A percentile compares a stretch with the other conserved stretches of the same genome.
These are phyloP conservation scores for Pseudanteris insignis DNA, from an alignment of 2,888 invertebrate genomes.

Conservation along the genomic window DNA sequence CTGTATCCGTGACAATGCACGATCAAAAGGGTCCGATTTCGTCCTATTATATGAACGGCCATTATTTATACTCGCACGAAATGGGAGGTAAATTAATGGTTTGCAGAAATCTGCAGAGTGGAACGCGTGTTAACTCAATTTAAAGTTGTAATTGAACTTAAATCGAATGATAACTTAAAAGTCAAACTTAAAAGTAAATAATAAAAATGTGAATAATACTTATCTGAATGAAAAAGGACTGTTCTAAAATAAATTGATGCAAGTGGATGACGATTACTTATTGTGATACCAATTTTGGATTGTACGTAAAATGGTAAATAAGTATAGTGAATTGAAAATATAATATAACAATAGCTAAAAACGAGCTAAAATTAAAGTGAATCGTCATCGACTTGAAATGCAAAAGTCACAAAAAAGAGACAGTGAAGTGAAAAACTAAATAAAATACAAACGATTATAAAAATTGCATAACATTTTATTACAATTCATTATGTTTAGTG, in stretches of 20 bases:
- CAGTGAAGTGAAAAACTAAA: constrained; percentile 43
- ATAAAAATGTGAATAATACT: constrained; percentile 26
- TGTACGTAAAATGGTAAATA: too few relatives aligned
- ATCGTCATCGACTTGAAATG: too few relatives aligned
- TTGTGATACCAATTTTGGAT: too few relatives aligned
- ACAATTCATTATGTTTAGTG: constrained; percentile 53
- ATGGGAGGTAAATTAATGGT: constrained; percentile 24
- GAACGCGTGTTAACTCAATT: constrained; percentile 10
- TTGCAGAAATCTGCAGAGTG: constrained; percentile 9
- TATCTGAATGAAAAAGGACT: constrained; percentile 28
- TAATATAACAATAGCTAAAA: too few relatives aligned
- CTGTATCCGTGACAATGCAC: constrained; percentile 23
- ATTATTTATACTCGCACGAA: constrained; percentile 24
- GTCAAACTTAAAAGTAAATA: constrained; percentile 30
- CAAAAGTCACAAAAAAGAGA: constrained; percentile 34
- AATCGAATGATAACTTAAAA: constrained; percentile 5
- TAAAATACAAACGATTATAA: constrained; percentile 55
- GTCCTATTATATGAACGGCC: constrained; percentile 16
- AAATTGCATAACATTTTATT: constrained; percentile 63
- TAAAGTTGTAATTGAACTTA: constrained; percentile 14
- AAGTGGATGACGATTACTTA: constrained; percentile 7
- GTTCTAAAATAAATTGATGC: constrained; percentile 12
- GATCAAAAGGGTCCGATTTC: constrained; percentile 7
- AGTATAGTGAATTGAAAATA: too few relatives aligned
- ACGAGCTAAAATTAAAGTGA: too few relatives aligned